Evolutionary conservation across 1,140 invertebrate species (phyloP).

Genomic region (Gryon sp.): DNA sequence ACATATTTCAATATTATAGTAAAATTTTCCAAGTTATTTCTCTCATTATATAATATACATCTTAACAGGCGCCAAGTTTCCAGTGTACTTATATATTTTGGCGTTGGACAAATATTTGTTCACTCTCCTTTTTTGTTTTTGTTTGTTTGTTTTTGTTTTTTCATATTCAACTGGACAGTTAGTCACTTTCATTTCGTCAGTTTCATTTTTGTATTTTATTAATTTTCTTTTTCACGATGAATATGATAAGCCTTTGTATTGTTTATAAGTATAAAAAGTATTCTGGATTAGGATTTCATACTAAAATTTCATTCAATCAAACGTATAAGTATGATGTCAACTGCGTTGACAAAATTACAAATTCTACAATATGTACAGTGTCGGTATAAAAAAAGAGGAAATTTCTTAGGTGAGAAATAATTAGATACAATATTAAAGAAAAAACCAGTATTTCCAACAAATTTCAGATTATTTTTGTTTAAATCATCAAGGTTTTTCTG

Average conservation of each 20-base stretch:
- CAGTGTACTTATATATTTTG: slow-evolving; percentile 3
- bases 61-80: slow-evolving; percentile 7
- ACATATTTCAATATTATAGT: too few relatives aligned
- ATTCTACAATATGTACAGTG: not conserved
- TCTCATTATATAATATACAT: not conserved
- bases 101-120: slow-evolving; percentile 11
- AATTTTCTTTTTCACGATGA: too few relatives aligned
- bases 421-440: slow-evolving; percentile 8
- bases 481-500: too few relatives aligned
- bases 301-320: slow-evolving; percentile 1
- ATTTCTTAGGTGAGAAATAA: slow-evolving; percentile 7
- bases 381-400: slow-evolving; percentile 4
- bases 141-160: too few relatives aligned
- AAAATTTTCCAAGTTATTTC: not conserved
- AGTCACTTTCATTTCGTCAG: slow-evolving; percentile 11
- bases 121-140: too few relatives aligned
- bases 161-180: slow-evolving; percentile 3
- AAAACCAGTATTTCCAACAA: slow-evolving; percentile 20
- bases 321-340: too few relatives aligned
- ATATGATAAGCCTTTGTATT: not conserved
- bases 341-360: slow-evolving; percentile 1
- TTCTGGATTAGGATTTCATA: not conserved
- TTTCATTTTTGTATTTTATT: not conserved
- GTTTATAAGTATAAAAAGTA: not conserved
- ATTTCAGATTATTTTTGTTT: slow-evolving; percentile 27